Percentiles rank a stretch among this genome's conserved stretches.
Evolutionary conservation across 2,888 invertebrate genomes (phyloP).

Genomic region (Amorpha juglandis): DNA sequence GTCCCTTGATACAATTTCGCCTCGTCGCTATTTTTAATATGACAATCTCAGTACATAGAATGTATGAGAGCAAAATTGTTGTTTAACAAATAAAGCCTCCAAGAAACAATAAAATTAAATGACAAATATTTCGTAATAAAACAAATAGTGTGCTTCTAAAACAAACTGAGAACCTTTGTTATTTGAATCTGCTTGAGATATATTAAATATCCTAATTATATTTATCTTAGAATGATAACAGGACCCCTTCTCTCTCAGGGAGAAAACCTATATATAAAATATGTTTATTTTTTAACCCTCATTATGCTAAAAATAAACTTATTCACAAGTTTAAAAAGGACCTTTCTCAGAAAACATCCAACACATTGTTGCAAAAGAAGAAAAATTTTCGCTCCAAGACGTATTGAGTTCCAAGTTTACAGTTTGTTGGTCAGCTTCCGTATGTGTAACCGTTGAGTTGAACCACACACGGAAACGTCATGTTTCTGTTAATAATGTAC

Average conservation of each 20-base stretch:
- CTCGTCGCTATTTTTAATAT: constrained; percentile 38
- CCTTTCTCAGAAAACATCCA: not conserved
- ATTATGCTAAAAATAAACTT: not conserved
- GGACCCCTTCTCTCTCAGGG: too few relatives aligned
- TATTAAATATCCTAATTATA: too few relatives aligned
- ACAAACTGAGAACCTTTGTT: not conserved
- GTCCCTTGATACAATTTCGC: constrained; percentile 40
- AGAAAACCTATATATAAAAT: not conserved
- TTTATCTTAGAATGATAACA: too few relatives aligned
- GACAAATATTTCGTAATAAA: not conserved
- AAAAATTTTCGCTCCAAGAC: constrained; percentile 13
- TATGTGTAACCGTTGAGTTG: constrained; percentile 7
- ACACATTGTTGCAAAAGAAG: constrained; percentile 2
- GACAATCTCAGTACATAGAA: constrained; percentile 31
- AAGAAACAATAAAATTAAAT: not conserved
- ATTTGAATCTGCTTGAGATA: too few relatives aligned
- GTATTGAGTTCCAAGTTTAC: constrained; percentile 17
- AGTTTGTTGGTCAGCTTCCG: constrained; percentile 18
- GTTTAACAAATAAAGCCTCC: constrained; percentile 3
- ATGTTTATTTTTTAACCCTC: not conserved
- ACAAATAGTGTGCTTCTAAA: not conserved
- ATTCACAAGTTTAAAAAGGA: not conserved
- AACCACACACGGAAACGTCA: constrained; percentile 18
- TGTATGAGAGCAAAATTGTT: constrained; percentile 25
- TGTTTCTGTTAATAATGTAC: constrained; percentile 24